phyloP scores from a whole-genome alignment of 1,140 invertebrate genomes.

The Lysiphlebus fabarum region DNA sequence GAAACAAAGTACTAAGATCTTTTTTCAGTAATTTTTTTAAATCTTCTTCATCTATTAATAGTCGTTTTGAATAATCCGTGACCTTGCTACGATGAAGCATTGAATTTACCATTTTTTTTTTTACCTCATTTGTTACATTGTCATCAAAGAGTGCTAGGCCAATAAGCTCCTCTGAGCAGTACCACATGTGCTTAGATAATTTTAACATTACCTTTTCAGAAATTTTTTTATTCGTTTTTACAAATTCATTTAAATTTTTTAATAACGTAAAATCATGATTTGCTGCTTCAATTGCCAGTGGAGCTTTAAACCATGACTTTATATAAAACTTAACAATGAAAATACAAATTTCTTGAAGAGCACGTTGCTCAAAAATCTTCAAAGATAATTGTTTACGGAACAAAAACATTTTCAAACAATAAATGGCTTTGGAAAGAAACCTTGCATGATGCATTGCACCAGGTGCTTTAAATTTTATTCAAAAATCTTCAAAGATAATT shows the following conservation, averaged over 20 bases:
- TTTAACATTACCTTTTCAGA: slow-evolving; percentile 25
- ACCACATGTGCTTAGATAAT: slow-evolving; percentile 36
- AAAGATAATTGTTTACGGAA: slow-evolving; percentile 27
- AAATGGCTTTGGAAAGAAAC: slow-evolving; percentile 33
- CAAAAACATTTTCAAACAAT: slow-evolving; percentile 30
- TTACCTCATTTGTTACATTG: slow-evolving; percentile 25
- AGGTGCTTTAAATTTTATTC: slow-evolving; percentile 23
- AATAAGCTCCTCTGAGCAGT: slow-evolving; percentile 30
- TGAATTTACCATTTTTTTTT: slow-evolving; percentile 25
- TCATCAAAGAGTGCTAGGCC: slow-evolving; percentile 36
- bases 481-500: slow-evolving; percentile 24
- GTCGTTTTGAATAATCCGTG: slow-evolving; percentile 19
- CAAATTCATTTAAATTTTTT: slow-evolving; percentile 21
- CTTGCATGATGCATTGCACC: slow-evolving; percentile 30
- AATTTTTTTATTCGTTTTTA: slow-evolving; percentile 24
- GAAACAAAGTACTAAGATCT: slow-evolving; percentile 23
- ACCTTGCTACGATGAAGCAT: slow-evolving; percentile 3
- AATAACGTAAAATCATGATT: slow-evolving; percentile 22
- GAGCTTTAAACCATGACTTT: slow-evolving; percentile 25
- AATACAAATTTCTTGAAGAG: slow-evolving; percentile 23
- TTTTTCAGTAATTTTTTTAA: slow-evolving; percentile 7
- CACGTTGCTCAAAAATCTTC: not conserved
- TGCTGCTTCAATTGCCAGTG: slow-evolving; percentile 20
- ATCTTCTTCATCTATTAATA: slow-evolving; percentile 24
- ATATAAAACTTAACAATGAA: slow-evolving; percentile 26